A percentile compares a stretch with the other conserved stretches of the same genome.
Conservation (phyloP, 2,113 vertebrate genomes). For the Leucopsar rothschildi region DNA sequence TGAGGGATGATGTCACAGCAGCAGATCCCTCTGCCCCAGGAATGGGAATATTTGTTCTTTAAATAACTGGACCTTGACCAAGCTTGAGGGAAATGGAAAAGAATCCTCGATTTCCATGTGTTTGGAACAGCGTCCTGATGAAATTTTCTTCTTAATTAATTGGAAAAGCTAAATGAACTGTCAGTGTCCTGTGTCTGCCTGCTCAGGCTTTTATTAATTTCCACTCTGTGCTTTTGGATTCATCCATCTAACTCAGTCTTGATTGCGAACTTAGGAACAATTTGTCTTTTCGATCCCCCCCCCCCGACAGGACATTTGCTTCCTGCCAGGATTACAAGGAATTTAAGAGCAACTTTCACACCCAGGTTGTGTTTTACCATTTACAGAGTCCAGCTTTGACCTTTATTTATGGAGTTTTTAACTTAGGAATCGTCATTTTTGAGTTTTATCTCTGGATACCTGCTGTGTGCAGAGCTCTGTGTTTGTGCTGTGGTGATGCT, state of each 20-base stretch:
- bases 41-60: conserved; percentile 23
- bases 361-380: not conserved
- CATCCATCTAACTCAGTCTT: not conserved
- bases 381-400: not conserved
- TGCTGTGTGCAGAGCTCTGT: not conserved
- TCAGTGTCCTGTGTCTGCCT: not conserved
- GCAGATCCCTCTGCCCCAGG: not conserved
- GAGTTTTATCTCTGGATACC: not conserved
- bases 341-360: not conserved
- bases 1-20: not conserved
- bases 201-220: not conserved
- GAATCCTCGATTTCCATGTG: not conserved
- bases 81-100: not conserved
- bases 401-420: not conserved
- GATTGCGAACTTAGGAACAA: not conserved
- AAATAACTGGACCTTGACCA: not conserved
- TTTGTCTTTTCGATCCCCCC: conserved; percentile 28
- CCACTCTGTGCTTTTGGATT: not conserved
- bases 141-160: not conserved
- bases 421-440: accelerated
- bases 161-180: not conserved
- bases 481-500: not conserved
- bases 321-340: conserved; percentile 42
- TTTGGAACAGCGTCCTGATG: not conserved
- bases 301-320: not conserved